Evolutionary conservation across 2,113 vertebrate genomes (phyloP).

Genomic region (Poeciliopsis turrubarensis): DNA sequence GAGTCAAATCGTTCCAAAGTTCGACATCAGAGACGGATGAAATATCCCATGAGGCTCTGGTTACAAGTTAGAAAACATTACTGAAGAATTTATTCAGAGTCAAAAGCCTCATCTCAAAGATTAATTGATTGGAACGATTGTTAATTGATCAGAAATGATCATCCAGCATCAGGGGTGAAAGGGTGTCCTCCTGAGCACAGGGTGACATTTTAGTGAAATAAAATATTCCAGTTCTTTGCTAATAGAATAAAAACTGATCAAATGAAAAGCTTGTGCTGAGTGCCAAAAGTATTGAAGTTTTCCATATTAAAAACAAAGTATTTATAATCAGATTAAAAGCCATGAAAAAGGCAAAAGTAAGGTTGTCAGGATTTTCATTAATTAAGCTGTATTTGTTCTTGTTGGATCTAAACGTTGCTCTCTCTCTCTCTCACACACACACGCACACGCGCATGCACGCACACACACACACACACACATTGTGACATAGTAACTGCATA

Average conservation of each 20-base stretch:
- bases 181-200: neutral
- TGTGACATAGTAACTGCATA: slow-evolving; percentile 14
- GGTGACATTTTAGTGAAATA: neutral
- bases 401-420: neutral
- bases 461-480: neutral
- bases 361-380: neutral
- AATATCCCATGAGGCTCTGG: neutral
- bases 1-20: neutral
- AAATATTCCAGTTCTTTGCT: neutral
- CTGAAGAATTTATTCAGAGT: neutral
- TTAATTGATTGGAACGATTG: no score
- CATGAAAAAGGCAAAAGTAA: neutral
- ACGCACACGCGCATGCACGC: no score
- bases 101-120: neutral
- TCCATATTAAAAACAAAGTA: neutral
- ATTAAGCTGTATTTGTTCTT: neutral
- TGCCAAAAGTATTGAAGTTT: neutral
- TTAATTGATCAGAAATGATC: neutral
- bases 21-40: neutral
- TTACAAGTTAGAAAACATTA: neutral
- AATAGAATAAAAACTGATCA: neutral
- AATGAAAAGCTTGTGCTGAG: neutral
- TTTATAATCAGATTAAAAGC: neutral
- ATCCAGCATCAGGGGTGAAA: neutral
- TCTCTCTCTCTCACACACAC: no score